Base-by-base conservation (phyloP, 1,140 invertebrate genomes). In the Bombus balteatus region DNA sequence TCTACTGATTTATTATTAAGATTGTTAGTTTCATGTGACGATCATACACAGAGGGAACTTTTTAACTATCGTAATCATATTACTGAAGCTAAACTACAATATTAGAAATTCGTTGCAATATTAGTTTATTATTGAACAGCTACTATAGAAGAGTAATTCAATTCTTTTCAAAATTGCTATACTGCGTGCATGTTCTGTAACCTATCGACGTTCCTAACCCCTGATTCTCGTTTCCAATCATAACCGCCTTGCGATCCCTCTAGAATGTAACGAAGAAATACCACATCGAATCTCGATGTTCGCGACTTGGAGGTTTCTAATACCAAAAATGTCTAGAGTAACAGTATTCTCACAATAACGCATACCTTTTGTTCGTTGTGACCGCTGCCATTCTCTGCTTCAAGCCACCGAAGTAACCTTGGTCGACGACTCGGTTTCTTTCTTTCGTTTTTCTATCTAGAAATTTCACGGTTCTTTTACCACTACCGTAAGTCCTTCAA, bases 271-370 rank as follows among this genome's bases (percentile, higher is more conserved):
- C 62, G 80, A 79, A 32, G 43, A 71, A 72, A 74, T 79, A 87
- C 65, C 37, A 41, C 79, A 85, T 83, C 68, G 34, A 43, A 73
- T 80, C 59, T 75, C 88, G 59, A 89, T 87, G 78, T 87, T 82
- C 65, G 41, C 28, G 8, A 59, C 47, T 53, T 53, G 65, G 5
- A 34, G 8, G 15, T 37, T 37, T 37, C 9, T 37, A 37, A 70
- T 70, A 34, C 37, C 22, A 70, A 10, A 62, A 62, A n/a, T 62
- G 10, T 70, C 34, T 22, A 70, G 1, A 9, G 18, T 9, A n/a
- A 2, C 18, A 0, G 43, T 43, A 43, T 59, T 59, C 25, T 28
- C 25, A 28, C 8, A n/a, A 62, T 62, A 13, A 53, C 15, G 18
- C 47, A 53, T 53, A 22, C 1, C 47, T 53, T 53, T 53, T 59